Evolutionary conservation across 2,797 vertebrate genomes (phyloP), one percentile per base, ranked within the genome.

Genomic region (Naso thynnoides): DNA sequence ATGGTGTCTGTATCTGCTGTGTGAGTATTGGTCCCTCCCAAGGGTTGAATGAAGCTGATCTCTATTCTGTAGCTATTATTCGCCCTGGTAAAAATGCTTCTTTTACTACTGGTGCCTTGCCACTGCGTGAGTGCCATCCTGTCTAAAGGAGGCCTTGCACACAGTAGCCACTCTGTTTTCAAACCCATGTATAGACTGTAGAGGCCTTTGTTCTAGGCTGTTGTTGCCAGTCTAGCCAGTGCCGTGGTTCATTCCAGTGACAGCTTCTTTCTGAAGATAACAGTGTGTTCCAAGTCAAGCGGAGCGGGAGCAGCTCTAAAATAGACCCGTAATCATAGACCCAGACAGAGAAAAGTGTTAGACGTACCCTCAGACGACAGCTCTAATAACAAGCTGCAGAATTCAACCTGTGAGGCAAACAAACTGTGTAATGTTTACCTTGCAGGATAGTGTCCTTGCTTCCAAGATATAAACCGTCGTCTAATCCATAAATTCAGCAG

Each of bases 321-420:
- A 88, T 89, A 81, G 85, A 83, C 65, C 75, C 60, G 67, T 88
- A 89, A 91, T 91, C 79, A 90, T 52, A 72, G 81, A 81, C 47
- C 71, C 65, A 61, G 76, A 73, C 44, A 1, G 54, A 68, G 76
- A 74, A 61, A 78, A 78, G 69, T 70, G 80, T 79, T 57, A 62
- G 53, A 90, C 62, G 8, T 75, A 60, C 41, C 64, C 60, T 82
- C 63, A 61, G 77, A 70, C 21, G 3, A 75, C 59, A 38, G 57
- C 67, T 74, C 39, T 83, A 84, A 84, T 81, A 86, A 83, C 79
- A 80, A 59, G 47, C 69, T 1, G 26, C 64, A 70, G 63, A 77
- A 66, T 52, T 39, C 63, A 79, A 81, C 80, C 65, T 75, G 74
- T 45, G 8, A 49, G 49, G 47, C 24, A 73, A 65, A 81, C 33